phyloP scores from a whole-genome alignment of 2,888 invertebrate genomes.

The Erynnis tages region DNA sequence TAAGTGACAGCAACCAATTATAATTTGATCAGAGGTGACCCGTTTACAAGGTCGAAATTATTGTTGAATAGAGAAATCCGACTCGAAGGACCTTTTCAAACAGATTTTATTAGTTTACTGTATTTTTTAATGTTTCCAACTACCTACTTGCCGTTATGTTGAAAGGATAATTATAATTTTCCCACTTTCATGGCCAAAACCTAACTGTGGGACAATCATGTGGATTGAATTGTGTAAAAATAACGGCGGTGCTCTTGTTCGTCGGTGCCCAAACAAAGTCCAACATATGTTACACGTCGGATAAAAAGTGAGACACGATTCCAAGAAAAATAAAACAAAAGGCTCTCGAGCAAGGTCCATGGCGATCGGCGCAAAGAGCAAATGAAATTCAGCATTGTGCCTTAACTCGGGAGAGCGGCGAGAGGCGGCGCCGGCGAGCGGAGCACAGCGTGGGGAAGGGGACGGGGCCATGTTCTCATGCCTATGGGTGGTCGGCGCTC shows the following conservation, averaged over 20 bases:
- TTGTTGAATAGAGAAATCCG: too few species aligned
- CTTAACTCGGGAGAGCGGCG: constrained; percentile 61
- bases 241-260: constrained; percentile 3
- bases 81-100: too few species aligned
- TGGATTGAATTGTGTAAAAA: too few species aligned
- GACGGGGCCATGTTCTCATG: constrained; percentile 76
- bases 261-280: constrained; percentile 13
- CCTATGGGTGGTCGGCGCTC: constrained; percentile 79
- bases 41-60: too few species aligned
- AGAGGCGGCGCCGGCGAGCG: constrained; percentile 65
- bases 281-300: constrained; percentile 29
- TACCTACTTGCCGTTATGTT: too few species aligned
- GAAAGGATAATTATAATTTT: too few species aligned
- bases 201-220: too few species aligned
- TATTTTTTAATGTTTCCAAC: too few species aligned
- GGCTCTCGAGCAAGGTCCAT: constrained; percentile 45
- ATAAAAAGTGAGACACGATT: constrained; percentile 29
- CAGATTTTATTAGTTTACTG: too few species aligned
- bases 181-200: too few species aligned
- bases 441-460: constrained; percentile 73
- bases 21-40: too few species aligned
- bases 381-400: constrained; percentile 78
- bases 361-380: constrained; percentile 60
- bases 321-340: constrained; percentile 40
- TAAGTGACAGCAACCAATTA: too few species aligned